Evolutionary conservation across 2,113 vertebrate genomes (phyloP), one percentile per base, ranked within the genome.

Genomic region (Microtus oregoni): DNA sequence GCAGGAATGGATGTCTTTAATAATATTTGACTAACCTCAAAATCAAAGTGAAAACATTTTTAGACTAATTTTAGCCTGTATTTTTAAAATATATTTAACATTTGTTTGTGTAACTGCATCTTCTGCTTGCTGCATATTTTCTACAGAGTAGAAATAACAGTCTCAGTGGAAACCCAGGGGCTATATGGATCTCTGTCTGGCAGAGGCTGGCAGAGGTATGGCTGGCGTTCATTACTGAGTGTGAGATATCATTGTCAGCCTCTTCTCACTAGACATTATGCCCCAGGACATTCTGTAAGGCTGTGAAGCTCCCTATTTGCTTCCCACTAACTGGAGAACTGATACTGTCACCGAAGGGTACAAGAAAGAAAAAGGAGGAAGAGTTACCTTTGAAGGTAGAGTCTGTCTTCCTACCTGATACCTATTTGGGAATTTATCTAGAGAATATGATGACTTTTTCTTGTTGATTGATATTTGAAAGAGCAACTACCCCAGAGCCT

Each of bases 51-150:
- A 86, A 86, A 2, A 58, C 19, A 86, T 8, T 73, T 26, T 58
- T 95, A 77, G 32, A 86, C 14, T 73, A 30, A 87, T 20, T 55
- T 24, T 75, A 85, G 7, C 5, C 12, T 86, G 55, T 55, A 47
- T 55, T 90, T 96, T 91, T 44, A 28, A 95, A 92, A 87, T 86
- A 86, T n/a, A 26, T 92, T 65, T 55, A 93, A 26, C 26, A 87
- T 63, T 82, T 50, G 38, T 65, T 92, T 79, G 22, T 68, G 22
- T 58, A 86, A 88, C 47, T 75, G 8, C 63, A 92, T 20, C 30
- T 90, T 90, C 63, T 63, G 4, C 55, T 63, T 72, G 15, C 15
- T 58, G 47, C 15, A 3, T 92, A 22, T 76, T 93, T 92, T 77
- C 30, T 47, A 68, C 4, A 90, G n/a, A 72, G 75, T 82, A 38